Evolutionary conservation across 2,888 invertebrate species (phyloP).

Genomic region (Stegophylla sp.): DNA sequence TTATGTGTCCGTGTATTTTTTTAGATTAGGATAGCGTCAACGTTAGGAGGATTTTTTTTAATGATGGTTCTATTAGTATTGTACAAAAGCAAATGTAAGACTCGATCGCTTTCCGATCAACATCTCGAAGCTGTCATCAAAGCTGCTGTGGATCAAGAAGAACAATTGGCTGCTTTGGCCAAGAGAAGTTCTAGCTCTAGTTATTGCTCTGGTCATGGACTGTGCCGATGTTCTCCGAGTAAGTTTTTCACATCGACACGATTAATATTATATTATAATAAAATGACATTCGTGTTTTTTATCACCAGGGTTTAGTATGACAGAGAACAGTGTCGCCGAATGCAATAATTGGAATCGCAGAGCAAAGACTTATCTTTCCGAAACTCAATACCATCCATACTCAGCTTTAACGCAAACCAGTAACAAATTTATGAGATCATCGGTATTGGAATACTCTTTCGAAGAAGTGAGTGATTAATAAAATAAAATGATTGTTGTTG

Average conservation of each 20-base stretch:
- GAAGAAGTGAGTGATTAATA: conserved; percentile 38
- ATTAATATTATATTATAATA: background rate
- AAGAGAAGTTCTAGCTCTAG: conserved; percentile 60
- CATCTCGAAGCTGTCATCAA: conserved; percentile 75
- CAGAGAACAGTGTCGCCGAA: conserved; percentile 29
- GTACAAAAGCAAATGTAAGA: conserved; percentile 80
- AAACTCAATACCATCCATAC: conserved; percentile 45
- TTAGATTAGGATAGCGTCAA: conserved; percentile 82
- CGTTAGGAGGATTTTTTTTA: conserved; percentile 88
- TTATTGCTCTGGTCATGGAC: conserved; percentile 53
- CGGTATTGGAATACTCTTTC: conserved; percentile 65
- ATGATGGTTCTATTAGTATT: conserved; percentile 89
- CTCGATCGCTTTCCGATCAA: conserved; percentile 71
- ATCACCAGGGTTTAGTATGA: conserved; percentile 63
- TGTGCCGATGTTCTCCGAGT: conserved; percentile 54
- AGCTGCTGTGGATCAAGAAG: conserved; percentile 77
- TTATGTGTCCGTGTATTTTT: background rate
- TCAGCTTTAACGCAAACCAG: conserved; percentile 25
- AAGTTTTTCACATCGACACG: too few relatives aligned
- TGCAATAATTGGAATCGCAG: conserved; percentile 54
- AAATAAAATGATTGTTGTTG: too few relatives aligned
- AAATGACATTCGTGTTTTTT: too few relatives aligned
- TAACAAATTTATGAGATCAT: conserved; percentile 41
- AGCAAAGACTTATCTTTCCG: conserved; percentile 40
- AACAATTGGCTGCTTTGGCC: conserved; percentile 67